These are phyloP conservation scores for Alloscopus bannaensis DNA, from an alignment of 2,888 invertebrate genomes.

Conservation along the genomic window DNA sequence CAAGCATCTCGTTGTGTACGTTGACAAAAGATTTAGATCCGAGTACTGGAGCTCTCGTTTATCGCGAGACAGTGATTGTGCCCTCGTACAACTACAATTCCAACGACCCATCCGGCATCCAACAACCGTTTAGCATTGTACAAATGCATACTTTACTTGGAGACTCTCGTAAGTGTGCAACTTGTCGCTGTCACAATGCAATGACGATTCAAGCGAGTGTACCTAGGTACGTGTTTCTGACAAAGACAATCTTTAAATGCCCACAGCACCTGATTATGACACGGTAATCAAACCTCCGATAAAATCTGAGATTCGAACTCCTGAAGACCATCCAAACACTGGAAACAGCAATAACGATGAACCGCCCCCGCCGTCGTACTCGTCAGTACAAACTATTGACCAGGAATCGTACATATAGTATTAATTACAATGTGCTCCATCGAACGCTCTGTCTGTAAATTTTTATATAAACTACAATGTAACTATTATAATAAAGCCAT, in stretches of 20 bases:
- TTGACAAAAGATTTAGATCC: slow-evolving; percentile 29
- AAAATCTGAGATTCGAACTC: not conserved
- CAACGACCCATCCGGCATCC: not conserved
- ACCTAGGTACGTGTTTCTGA: not conserved
- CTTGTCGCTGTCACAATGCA: too few relatives aligned
- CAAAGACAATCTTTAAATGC: not conserved
- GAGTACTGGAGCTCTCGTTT: slow-evolving; percentile 24
- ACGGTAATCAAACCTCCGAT: not conserved
- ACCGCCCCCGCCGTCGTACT: slow-evolving; percentile 27
- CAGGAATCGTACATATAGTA: too few relatives aligned
- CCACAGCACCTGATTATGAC: slow-evolving; percentile 41
- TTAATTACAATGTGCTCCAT: too few relatives aligned
- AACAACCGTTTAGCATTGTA: slow-evolving; percentile 9
- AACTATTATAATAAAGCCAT: too few relatives aligned
- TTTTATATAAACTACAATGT: not conserved
- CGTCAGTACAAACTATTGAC: slow-evolving; percentile 26
- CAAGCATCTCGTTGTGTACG: not conserved
- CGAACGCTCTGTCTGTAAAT: too few relatives aligned
- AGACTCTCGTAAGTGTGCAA: slow-evolving; percentile 43
- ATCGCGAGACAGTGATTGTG: slow-evolving; percentile 40
- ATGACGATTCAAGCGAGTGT: not conserved
- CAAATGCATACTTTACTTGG: slow-evolving; percentile 30
- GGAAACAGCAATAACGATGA: slow-evolving; percentile 15
- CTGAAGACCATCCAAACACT: not conserved
- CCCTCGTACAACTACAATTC: slow-evolving; percentile 5